These are phyloP conservation scores for Stichopus horrens DNA, from an alignment of 53 echinoderm and acorn worm genomes.

Conservation along the genomic window DNA sequence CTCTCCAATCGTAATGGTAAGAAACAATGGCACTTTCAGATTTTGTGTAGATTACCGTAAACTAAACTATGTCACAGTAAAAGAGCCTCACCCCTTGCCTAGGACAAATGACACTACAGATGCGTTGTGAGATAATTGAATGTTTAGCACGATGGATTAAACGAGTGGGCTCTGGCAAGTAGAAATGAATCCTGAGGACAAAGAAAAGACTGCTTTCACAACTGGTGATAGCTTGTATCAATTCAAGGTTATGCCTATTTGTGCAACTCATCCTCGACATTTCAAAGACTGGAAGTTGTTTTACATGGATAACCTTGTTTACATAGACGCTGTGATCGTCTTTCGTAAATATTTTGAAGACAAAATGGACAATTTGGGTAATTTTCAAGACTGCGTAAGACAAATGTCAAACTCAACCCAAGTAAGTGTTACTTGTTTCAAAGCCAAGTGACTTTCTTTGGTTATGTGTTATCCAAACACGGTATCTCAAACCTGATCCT, in stretches of 20 bases:
- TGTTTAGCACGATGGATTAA: constrained; percentile 66
- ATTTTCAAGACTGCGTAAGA: no score
- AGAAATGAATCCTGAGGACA: constrained; percentile 37
- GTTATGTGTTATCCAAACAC: neutral
- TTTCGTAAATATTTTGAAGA: constrained; percentile 60
- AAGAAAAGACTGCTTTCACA: constrained; percentile 73
- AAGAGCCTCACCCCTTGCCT: constrained; percentile 65
- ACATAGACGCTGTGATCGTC: constrained; percentile 66
- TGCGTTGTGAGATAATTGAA: constrained; percentile 64
- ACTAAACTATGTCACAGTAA: constrained; percentile 27
- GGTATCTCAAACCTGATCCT: constrained; percentile 56
- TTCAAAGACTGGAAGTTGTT: constrained; percentile 62
- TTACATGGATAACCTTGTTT: constrained; percentile 58
- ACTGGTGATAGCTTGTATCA: constrained; percentile 65
- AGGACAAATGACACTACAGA: constrained; percentile 75
- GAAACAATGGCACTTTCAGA: constrained; percentile 1
- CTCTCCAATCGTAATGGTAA: constrained; percentile 28
- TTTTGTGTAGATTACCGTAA: constrained; percentile 38
- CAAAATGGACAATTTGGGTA: constrained; percentile 59
- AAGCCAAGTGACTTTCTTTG: neutral
- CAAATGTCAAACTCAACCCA: no score
- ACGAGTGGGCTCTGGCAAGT: constrained; percentile 86
- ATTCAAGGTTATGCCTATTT: constrained; percentile 77
- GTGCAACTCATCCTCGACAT: constrained; percentile 57
- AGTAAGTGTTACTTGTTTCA: constrained; percentile 44